Evolutionary conservation across 2,113 vertebrate genomes (phyloP), one percentile per base, ranked within the genome.

Genomic region (Heterochromis multidens): DNA sequence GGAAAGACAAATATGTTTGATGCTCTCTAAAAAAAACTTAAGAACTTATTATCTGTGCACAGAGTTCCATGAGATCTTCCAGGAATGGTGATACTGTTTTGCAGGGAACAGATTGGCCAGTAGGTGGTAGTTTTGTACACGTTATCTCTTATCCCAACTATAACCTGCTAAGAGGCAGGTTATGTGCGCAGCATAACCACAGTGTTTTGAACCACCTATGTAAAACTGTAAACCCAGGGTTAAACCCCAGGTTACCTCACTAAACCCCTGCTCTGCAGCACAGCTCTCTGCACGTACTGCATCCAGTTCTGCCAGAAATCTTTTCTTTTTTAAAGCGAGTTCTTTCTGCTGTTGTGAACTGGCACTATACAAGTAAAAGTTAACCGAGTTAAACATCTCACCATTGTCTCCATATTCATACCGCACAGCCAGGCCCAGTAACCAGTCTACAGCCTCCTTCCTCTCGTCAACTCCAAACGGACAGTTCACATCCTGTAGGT

Each of bases 361-460:
- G 16, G 4, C 3, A 0, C 23, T 27, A 46, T 27, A 43, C 14
- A 46, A 46, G 8, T 70, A 43, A 67, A 43, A 43, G 7, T 70
- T 37, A 67, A 16, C 37, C 13, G 25, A 70, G 46, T 27, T 3
- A 25, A 67, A 27, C 7, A 23, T 31, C 61, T 60, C 95, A 99
- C 99, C 98, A 57, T 99, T 99, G 90, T 99, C 99, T 89, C 97
- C 98, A 63, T 99, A 99, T 86, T 99, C 99, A 6, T 98, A 97
- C 46, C 99, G 95, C 29, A 99, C 98, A 6, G 98, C 98, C 87
- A 99, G 94, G n/a, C 99, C 98, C 19, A 99, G 96, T 5, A 99
- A 93, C 99, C 99, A 99, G 93, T 99, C 99, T 65, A 99, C 93
- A 0, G 96, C 94, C 94, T 99, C 99, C 13, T 96, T 96, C 72